phyloP scores from a whole-genome alignment of 2,888 invertebrate genomes.

The Chrysodeixis includens region DNA sequence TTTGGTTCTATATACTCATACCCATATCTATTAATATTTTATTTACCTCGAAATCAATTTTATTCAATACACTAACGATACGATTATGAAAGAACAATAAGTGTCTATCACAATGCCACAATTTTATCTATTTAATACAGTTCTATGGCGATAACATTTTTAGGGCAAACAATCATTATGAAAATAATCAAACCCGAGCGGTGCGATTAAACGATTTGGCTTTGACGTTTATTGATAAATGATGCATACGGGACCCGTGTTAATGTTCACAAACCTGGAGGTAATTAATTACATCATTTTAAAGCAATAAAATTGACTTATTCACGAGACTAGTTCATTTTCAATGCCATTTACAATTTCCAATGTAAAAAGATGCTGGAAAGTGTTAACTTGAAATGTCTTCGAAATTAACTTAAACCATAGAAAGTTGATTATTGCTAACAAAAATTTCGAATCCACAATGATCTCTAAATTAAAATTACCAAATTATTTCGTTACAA shows the following conservation, averaged over 20 bases:
- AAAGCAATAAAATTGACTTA: not conserved
- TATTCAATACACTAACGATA: not conserved
- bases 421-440: too few relatives aligned
- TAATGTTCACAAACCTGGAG: too few relatives aligned
- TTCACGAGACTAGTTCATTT: not conserved
- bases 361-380: too few relatives aligned
- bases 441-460: too few relatives aligned
- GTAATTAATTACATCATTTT: not conserved
- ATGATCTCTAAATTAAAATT: too few relatives aligned
- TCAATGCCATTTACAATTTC: not conserved
- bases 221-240: not conserved
- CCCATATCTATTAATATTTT: too few relatives aligned
- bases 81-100: not conserved
- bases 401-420: too few relatives aligned
- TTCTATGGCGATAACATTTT: not conserved
- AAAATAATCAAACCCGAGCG: too few relatives aligned
- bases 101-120: not conserved
- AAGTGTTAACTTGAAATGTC: too few relatives aligned
- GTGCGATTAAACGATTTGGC: not conserved
- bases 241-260: not conserved
- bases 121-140: conserved; percentile 1
- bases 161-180: not conserved
- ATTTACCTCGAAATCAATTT: too few relatives aligned
- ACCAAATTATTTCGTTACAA: too few relatives aligned
- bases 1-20: too few relatives aligned